Conservation (phyloP, 2,113 vertebrate species). For the Halcyon malimbica region DNA sequence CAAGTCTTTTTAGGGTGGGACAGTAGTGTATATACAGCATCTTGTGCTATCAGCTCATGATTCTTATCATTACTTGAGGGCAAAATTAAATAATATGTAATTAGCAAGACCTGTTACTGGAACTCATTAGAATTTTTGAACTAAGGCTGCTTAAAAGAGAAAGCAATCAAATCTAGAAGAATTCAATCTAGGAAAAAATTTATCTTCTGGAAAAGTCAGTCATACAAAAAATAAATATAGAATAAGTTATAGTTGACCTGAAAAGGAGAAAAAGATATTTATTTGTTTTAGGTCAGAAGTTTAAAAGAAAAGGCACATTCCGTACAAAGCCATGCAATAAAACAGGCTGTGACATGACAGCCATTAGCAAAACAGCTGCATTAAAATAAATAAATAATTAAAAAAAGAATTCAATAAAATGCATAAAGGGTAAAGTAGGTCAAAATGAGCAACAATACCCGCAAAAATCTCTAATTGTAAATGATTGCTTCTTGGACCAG, state of each 20-base stretch:
- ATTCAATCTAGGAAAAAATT: not conserved
- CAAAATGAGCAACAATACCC: not conserved
- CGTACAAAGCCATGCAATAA: constrained; percentile 12
- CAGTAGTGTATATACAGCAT: not conserved
- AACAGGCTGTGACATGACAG: constrained; percentile 29
- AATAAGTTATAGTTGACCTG: not conserved
- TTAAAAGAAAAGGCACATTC: constrained; percentile 29
- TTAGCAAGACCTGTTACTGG: not conserved
- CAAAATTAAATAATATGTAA: not conserved
- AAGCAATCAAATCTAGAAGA: not conserved
- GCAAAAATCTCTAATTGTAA: not conserved
- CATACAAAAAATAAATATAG: not conserved
- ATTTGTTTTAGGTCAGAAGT: not conserved
- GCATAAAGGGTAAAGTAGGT: not conserved
- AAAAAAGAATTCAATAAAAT: not conserved
- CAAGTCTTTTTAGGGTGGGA: not conserved
- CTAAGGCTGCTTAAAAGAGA: not conserved
- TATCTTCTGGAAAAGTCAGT: not conserved
- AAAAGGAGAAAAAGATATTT: constrained; percentile 25
- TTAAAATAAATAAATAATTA: not conserved
- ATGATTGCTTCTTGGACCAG: not conserved
- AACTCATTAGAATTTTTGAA: not conserved
- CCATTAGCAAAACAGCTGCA: constrained; percentile 38
- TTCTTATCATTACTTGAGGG: not conserved
- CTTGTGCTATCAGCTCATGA: not conserved